Conservation (phyloP, 2,797 vertebrate genomes). For the Macropodus opercularis region DNA sequence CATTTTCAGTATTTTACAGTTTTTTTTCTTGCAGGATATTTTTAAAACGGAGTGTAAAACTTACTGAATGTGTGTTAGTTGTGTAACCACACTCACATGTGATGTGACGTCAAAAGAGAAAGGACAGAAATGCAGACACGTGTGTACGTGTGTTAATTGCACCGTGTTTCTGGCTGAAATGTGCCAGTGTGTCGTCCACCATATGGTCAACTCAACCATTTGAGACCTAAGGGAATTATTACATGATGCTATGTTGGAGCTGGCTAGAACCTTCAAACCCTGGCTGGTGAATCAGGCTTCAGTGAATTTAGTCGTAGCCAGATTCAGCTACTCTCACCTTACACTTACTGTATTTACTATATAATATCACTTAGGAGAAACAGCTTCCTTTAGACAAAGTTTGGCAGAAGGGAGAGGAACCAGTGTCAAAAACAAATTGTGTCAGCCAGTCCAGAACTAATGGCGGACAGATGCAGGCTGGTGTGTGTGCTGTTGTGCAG, state of each 20-base stretch:
- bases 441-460: conserved; percentile 12
- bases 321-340: conserved; percentile 1
- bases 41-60: neutral
- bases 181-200: conserved; percentile 31
- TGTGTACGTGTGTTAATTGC: conserved; percentile 14
- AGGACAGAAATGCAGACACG: neutral
- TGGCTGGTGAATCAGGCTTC: conserved; percentile 1
- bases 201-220: conserved; percentile 40
- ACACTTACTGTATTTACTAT: neutral
- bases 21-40: neutral
- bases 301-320: conserved; percentile 20
- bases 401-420: neutral
- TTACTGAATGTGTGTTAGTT: neutral
- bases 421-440: conserved; percentile 9
- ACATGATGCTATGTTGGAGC: conserved; percentile 1
- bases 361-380: neutral
- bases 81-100: neutral
- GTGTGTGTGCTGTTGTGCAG: conserved; percentile 19
- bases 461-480: neutral
- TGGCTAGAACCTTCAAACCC: conserved; percentile 17
- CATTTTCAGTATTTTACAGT: neutral
- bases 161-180: conserved; percentile 25
- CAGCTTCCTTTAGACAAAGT: neutral
- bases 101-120: neutral
- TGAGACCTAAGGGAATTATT: conserved; percentile 34